Evolutionary conservation across 2,888 invertebrate genomes (phyloP).

Genomic region (Malachius bipustulatus): DNA sequence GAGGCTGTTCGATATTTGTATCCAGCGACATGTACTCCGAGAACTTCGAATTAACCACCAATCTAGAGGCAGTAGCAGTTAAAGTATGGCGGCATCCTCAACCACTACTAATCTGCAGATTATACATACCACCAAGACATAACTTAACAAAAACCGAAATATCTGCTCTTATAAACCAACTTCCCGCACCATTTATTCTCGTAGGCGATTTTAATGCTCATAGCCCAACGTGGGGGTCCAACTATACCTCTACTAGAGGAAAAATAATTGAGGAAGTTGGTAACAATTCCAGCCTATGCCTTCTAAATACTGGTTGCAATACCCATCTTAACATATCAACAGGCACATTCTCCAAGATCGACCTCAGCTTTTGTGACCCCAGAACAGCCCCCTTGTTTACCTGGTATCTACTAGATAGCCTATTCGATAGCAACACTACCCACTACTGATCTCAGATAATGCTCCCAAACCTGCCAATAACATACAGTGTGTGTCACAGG

Average conservation of each 20-base stretch:
- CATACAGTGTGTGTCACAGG: too few relatives aligned
- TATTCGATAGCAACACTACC: slow-evolving; percentile 12
- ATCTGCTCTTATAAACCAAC: slow-evolving; percentile 9
- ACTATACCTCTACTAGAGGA: too few relatives aligned
- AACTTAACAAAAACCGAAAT: slow-evolving; percentile 9
- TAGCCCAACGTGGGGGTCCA: too few relatives aligned
- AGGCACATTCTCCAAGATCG: slow-evolving; percentile 11
- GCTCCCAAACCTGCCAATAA: not conserved
- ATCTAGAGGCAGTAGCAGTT: slow-evolving; percentile 14
- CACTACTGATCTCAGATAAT: slow-evolving; percentile 11
- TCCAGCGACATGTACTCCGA: slow-evolving; percentile 8
- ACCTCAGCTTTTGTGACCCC: too few relatives aligned
- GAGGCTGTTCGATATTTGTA: slow-evolving; percentile 11
- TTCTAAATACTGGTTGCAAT: slow-evolving; percentile 9
- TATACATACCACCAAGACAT: slow-evolving; percentile 12
- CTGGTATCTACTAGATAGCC: slow-evolving; percentile 9
- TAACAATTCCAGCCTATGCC: slow-evolving; percentile 4
- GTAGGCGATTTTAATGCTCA: too few relatives aligned
- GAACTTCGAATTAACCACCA: slow-evolving; percentile 10
- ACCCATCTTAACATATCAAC: slow-evolving; percentile 11
- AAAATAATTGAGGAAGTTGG: slow-evolving; percentile 7
- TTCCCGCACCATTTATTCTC: slow-evolving; percentile 12
- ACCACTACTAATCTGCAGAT: slow-evolving; percentile 12
- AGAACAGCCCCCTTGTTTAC: slow-evolving; percentile 1
- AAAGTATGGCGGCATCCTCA: slow-evolving; percentile 10